phyloP scores from a whole-genome alignment of 2,113 vertebrate genomes.

The Engraulis encrasicolus region DNA sequence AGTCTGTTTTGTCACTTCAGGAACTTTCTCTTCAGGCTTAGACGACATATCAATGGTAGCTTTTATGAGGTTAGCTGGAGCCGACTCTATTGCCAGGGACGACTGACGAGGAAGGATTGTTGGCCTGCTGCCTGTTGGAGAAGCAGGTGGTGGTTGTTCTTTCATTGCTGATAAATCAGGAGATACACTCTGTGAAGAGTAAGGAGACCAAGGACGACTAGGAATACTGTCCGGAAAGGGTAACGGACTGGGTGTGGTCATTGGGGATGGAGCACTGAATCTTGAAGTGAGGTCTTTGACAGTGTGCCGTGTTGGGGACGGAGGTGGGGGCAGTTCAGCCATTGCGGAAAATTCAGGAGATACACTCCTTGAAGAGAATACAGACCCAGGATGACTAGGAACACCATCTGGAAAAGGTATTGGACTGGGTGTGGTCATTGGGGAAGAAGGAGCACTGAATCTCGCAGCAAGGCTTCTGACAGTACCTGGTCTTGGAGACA shows the following conservation, averaged over 20 bases:
- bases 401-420: no score
- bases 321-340: slow-evolving; percentile 21
- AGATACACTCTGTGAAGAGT: no score
- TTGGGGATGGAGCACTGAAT: slow-evolving; percentile 17
- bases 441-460: slow-evolving; percentile 9
- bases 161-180: no score
- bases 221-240: no score
- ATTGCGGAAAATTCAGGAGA: no score
- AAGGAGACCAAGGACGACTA: no score
- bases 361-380: no score
- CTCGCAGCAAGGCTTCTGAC: slow-evolving; percentile 3
- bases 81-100: no score
- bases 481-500: no score
- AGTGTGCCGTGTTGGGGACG: slow-evolving; percentile 8
- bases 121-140: slow-evolving; percentile 33
- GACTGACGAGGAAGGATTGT: neutral
- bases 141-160: slow-evolving; percentile 1
- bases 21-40: slow-evolving; percentile 26
- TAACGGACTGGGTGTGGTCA: slow-evolving; percentile 19
- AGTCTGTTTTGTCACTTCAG: slow-evolving; percentile 31
- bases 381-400: no score
- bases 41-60: neutral
- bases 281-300: slow-evolving; percentile 7
- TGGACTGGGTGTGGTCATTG: slow-evolving; percentile 24
- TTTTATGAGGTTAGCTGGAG: no score